A percentile compares a stretch with the other conserved stretches of the same genome.
Conservation (phyloP, 2,888 invertebrate species). For the Anthophora plumipes region DNA sequence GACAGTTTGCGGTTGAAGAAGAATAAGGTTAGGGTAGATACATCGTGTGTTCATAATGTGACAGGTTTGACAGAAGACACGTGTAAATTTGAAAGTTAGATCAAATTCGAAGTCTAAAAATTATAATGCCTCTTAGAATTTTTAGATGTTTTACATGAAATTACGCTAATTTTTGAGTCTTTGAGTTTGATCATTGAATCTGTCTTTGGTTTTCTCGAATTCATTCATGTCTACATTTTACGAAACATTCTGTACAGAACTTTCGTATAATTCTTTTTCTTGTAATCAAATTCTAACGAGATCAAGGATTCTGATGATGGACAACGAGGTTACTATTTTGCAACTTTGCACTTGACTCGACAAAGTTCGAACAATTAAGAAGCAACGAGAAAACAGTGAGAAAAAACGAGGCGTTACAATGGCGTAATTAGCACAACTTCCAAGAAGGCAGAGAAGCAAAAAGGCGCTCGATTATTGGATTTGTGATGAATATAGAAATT, state of each 20-base stretch:
- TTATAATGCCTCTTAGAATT: too few species aligned
- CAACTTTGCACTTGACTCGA: neutral
- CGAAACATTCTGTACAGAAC: neutral
- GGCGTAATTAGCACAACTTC: slow-evolving; percentile 1
- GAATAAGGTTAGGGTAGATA: neutral
- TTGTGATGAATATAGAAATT: slow-evolving; percentile 48
- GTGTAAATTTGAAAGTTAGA: neutral
- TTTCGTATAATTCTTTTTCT: neutral
- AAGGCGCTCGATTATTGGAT: slow-evolving; percentile 14
- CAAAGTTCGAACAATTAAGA: neutral
- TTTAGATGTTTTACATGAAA: too few species aligned
- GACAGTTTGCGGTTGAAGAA: neutral
- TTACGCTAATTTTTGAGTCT: too few species aligned
- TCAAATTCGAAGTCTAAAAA: too few species aligned
- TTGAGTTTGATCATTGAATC: too few species aligned
- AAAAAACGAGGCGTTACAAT: neutral
- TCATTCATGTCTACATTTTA: neutral
- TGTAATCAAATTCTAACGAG: neutral
- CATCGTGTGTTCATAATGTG: neutral
- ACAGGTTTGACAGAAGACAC: neutral
- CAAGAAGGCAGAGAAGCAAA: neutral
- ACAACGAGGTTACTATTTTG: neutral
- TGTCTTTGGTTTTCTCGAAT: neutral
- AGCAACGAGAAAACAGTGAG: neutral
- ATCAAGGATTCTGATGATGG: neutral